Conservation (phyloP, 2,888 invertebrate species). For the Nephrocerus scutellatus region DNA sequence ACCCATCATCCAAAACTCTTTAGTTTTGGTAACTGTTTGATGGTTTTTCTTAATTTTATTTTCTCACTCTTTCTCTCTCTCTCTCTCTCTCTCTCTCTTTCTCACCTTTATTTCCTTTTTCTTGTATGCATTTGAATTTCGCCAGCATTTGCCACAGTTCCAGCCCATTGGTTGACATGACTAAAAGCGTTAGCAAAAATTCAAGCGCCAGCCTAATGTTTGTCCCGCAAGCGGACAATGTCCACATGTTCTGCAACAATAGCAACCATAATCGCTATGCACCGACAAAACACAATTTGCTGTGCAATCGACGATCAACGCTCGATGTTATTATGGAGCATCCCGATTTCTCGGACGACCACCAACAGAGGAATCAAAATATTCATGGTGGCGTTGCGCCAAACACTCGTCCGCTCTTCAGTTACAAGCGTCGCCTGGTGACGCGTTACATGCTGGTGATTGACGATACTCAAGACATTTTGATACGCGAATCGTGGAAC, state of each 20-base stretch:
- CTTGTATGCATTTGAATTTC: no score
- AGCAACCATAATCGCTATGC: conserved; percentile 56
- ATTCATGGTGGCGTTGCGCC: conserved; percentile 10
- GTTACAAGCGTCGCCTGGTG: conserved; percentile 50
- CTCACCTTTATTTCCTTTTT: no score
- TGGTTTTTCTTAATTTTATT: no score
- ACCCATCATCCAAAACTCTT: no score
- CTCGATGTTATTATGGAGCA: conserved; percentile 54
- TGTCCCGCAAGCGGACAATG: conserved; percentile 49
- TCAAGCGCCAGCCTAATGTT: conserved; percentile 53
- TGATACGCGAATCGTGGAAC: conserved; percentile 55
- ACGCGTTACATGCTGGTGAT: conserved; percentile 54
- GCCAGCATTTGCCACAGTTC: no score
- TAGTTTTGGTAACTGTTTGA: no score
- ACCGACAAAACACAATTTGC: conserved; percentile 60
- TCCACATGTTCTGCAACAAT: conserved; percentile 57
- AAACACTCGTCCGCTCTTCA: conserved; percentile 49
- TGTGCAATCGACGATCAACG: conserved; percentile 56
- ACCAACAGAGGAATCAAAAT: not conserved
- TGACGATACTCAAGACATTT: conserved; percentile 55
- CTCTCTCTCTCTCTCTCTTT: no score
- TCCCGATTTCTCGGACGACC: conserved; percentile 50
- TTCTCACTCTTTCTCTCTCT: no score
- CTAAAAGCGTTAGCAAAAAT: conserved; percentile 37
- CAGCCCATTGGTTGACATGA: no score